Base-by-base conservation (phyloP, 2,113 vertebrate genomes). In the Pollachius pollachius region DNA sequence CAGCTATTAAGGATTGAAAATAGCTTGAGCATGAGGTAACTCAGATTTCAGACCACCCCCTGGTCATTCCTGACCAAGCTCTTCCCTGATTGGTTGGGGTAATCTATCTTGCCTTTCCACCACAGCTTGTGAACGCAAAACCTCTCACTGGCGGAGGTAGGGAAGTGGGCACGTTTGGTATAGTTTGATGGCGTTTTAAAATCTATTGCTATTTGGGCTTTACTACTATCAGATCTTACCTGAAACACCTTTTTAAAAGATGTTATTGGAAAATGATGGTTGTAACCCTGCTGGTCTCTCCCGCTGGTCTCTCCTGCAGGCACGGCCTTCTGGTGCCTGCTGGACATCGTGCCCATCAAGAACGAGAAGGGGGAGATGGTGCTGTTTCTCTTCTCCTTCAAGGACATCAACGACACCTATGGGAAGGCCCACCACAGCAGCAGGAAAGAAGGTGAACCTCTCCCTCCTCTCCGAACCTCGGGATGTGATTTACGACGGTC, bases 301-400 rank as follows among this genome's bases (percentile, higher is more conserved):
- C 79, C 56, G 79, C 62, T 75, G 70, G 1, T 78, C 69, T 18
- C 15, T 25, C 41, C 68, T 0, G 0, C 90, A 99, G 97, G 94
- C 73, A 73, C 81, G 0, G 88, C 94, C 0, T 99, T 99, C 81
- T 96, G 96, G 96, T 98, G 97, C 80, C 88, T 96, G 69, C 80
- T 99, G 87, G 96, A 99, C 84, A 95, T 98, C 27, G 93, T 99
- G 73, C 97, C 97, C 70, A 98, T 99, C 87, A 98, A 98, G 90
- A 99, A 99, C 0, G 97, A 98, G 84, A 98, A 96, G 72, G 94
- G 97, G 0, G 96, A 98, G 72, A 96, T 99, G 71, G 97, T 99
- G 48, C 95, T 99, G 12, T 98, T 98, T 87, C 95, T 99, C 19
- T 96, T 98, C 87, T 98, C 97, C 63, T 99, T 99, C 90, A 99